A percentile compares a stretch with the other conserved stretches of the same genome.
phyloP scores from a whole-genome alignment of 1,140 invertebrate genomes.

The Ptiloglossa arizonensis region DNA sequence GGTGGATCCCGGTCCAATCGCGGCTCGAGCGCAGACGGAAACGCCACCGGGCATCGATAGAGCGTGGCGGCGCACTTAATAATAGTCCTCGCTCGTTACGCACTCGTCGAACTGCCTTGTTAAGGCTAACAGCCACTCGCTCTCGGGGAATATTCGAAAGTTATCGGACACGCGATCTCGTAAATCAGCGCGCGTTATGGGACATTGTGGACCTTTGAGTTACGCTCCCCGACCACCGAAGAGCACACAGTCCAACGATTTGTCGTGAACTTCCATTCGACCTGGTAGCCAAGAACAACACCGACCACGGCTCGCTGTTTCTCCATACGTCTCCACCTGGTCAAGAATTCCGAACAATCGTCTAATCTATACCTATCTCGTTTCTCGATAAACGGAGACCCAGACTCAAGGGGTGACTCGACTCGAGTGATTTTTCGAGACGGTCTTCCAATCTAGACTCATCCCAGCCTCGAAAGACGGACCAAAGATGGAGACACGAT shows the following conservation, averaged over 20 bases:
- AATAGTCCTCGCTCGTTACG: constrained; percentile 63
- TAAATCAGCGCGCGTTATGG: constrained; percentile 57
- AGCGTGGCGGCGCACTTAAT: constrained; percentile 57
- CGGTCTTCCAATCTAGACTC: no score
- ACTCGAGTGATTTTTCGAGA: no score
- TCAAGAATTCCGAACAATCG: no score
- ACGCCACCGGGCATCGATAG: constrained; percentile 55
- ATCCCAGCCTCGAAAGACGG: no score
- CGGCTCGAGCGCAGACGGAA: constrained; percentile 20
- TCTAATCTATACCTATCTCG: no score
- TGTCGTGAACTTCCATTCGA: constrained; percentile 59
- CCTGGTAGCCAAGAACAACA: constrained; percentile 8
- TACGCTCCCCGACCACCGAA: constrained; percentile 21
- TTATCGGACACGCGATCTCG: constrained; percentile 69
- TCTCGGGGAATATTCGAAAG: constrained; percentile 66
- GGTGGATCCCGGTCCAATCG: constrained; percentile 13
- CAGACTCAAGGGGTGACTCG: no score
- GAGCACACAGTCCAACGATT: constrained; percentile 41
- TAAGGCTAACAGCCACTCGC: constrained; percentile 66
- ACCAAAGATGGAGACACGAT: no score
- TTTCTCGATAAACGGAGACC: no score
- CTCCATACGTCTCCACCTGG: no score
- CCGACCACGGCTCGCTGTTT: background rate
- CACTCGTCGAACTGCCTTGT: constrained; percentile 66
- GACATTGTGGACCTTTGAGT: constrained; percentile 61